phyloP scores from a whole-genome alignment of 2,797 vertebrate genomes.

The Gobionotothen gibberifrons region DNA sequence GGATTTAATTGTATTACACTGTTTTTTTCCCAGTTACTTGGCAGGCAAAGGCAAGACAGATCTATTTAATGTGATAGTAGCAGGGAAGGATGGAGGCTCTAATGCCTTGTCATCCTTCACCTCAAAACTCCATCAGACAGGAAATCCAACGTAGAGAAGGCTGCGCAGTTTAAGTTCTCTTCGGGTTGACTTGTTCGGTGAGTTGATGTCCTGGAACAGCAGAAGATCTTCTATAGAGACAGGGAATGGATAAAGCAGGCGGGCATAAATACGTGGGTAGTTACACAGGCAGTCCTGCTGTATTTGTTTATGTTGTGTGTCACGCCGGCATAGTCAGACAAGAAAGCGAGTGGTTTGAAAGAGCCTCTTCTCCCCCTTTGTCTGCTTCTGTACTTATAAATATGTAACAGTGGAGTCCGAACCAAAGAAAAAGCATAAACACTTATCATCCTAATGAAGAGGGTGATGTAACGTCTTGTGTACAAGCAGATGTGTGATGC shows the following conservation, averaged over 20 bases:
- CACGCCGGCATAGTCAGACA: conserved; percentile 39
- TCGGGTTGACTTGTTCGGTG: conserved; percentile 29
- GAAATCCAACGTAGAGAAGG: not conserved
- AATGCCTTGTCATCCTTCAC: conserved; percentile 24
- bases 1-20: conserved; percentile 52
- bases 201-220: conserved; percentile 29
- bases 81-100: conserved; percentile 25
- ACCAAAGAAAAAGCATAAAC: conserved; percentile 35
- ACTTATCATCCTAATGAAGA: conserved; percentile 32
- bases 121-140: conserved; percentile 19
- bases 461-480: conserved; percentile 46
- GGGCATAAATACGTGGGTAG: conserved; percentile 40
- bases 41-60: conserved; percentile 27
- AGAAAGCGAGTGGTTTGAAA: conserved; percentile 49
- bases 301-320: conserved; percentile 54
- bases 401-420: conserved; percentile 49
- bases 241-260: conserved; percentile 22
- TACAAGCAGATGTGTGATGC: conserved; percentile 21
- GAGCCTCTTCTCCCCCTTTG: conserved; percentile 38
- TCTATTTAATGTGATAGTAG: conserved; percentile 37
- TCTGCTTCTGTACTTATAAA: conserved; percentile 57
- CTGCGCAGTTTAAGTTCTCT: conserved; percentile 16
- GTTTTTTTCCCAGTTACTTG: conserved; percentile 39
- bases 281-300: conserved; percentile 44
- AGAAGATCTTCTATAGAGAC: conserved; percentile 12